Percentiles rank a stretch among this genome's conserved stretches.
phyloP scores from a whole-genome alignment of 1,140 invertebrate species.

The Drosophila equinoxialis region DNA sequence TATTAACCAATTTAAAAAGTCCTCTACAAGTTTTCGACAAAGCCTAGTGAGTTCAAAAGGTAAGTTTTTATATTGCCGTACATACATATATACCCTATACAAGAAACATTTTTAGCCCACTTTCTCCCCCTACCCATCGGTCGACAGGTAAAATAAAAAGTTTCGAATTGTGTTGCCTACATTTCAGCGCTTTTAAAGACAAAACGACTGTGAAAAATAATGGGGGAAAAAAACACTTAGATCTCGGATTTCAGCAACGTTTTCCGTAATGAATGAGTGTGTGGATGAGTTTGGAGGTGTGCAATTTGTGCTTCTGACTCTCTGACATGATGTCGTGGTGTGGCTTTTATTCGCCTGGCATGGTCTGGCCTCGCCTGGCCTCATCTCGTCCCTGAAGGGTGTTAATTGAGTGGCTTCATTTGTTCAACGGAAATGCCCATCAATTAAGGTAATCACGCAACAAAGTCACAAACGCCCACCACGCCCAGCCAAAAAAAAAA shows the following conservation, averaged over 20 bases:
- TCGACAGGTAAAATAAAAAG: slow-evolving; percentile 18
- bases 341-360: slow-evolving; percentile 61
- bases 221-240: neutral
- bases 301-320: slow-evolving; percentile 31
- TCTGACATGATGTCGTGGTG: slow-evolving; percentile 41
- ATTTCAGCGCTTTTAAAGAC: neutral
- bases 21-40: slow-evolving; percentile 67
- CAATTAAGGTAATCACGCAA: slow-evolving; percentile 81
- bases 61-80: slow-evolving; percentile 16
- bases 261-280: slow-evolving; percentile 7
- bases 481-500: slow-evolving; percentile 21
- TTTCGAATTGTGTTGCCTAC: neutral
- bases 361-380: neutral
- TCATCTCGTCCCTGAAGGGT: slow-evolving; percentile 58
- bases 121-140: neutral
- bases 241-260: slow-evolving; percentile 5
- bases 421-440: slow-evolving; percentile 78
- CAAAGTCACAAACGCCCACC: slow-evolving; percentile 71
- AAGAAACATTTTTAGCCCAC: neutral
- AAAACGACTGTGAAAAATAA: neutral
- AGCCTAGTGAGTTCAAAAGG: slow-evolving; percentile 35
- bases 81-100: neutral
- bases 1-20: slow-evolving; percentile 77
- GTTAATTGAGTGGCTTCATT: slow-evolving; percentile 82
- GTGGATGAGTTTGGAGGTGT: slow-evolving; percentile 19